Evolutionary conservation across 2,797 vertebrate genomes (phyloP), one percentile per base, ranked within the genome.

Genomic region (Kryptolebias ocellatus): DNA sequence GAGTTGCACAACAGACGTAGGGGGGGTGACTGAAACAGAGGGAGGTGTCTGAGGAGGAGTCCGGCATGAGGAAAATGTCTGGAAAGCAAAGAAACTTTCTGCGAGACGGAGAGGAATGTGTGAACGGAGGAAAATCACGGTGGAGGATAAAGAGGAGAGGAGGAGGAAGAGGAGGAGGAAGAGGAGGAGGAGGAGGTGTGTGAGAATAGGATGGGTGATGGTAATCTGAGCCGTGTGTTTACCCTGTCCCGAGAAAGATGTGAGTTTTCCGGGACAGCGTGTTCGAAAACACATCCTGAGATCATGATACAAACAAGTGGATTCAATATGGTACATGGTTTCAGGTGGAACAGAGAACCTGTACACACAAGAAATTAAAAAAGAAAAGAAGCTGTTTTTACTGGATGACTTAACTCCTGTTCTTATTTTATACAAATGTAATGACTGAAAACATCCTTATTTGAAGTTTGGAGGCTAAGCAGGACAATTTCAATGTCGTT

Each of bases 151-250:
- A 17, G 2, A 10, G 47, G 27, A 24, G 31, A 14, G 2, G 7
- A 44, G 27, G 45, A 57, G 37, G 15, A 37, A 60, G 53, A 47
- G 39, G 18, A 28, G 34, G 28, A 56, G 24, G 52, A 39, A 18
- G 6, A 18, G 29, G 1, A 53, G 42, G 42, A 63, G 18, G 59
- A 37, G 68, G 65, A 67, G 59, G 69, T 2, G 72, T 64, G 47
- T 9, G 61, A 67, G 65, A 12, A 14, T 15, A 31, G 63, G 76
- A 54, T 46, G 42, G 54, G 64, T 24, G 67, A 63, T 50, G 60
- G 92, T 89, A 92, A 93, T 28, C 2, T 6, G 90, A 93, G 85
- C 76, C 65, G 58, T 49, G 74, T 92, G 92, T 93, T 93, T 92
- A 91, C 91, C 70, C 56, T 70, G 60, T 74, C 16, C 49, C 17